Evolutionary conservation across 2,113 vertebrate species (phyloP).

Genomic region (Hydropotes inermis): DNA sequence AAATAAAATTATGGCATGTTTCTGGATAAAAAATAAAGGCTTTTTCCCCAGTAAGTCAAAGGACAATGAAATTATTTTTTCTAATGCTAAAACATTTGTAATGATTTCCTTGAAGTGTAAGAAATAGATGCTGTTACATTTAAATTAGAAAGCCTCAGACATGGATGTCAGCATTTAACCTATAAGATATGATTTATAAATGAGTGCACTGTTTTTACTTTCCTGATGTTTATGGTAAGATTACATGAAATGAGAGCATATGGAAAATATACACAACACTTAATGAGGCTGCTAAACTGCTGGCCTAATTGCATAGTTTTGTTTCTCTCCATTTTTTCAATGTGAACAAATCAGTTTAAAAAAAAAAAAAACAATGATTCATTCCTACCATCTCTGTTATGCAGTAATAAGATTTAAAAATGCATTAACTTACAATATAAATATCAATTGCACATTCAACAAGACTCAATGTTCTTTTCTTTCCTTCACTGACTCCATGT

Average conservation of each 20-base stretch:
- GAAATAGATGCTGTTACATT: neutral
- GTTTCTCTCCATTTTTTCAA: conserved; percentile 45
- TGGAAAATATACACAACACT: conserved; percentile 1
- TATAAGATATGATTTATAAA: conserved; percentile 22
- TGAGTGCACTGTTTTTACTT: neutral
- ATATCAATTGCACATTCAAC: conserved; percentile 51
- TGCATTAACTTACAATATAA: conserved; percentile 37
- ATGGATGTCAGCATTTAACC: neutral
- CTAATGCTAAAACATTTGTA: neutral
- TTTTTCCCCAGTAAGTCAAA: conserved; percentile 17
- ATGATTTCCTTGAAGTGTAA: conserved; percentile 9
- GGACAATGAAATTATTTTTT: conserved; percentile 29
- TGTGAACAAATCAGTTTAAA: conserved; percentile 32
- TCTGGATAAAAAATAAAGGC: conserved; percentile 21
- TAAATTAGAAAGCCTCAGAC: conserved; percentile 12
- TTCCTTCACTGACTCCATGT: conserved; percentile 58
- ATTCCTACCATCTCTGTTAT: neutral
- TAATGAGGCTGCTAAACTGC: conserved; percentile 26
- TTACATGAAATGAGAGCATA: conserved; percentile 48
- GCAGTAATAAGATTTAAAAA: conserved; percentile 60
- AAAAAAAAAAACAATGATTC: conserved; percentile 21
- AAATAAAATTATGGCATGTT: conserved; percentile 27
- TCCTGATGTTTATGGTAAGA: conserved; percentile 57
- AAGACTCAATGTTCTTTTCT: conserved; percentile 64
- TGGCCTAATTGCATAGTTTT: conserved; percentile 50